phyloP scores from a whole-genome alignment of 2,888 invertebrate genomes.

The Polyploca ridens region DNA sequence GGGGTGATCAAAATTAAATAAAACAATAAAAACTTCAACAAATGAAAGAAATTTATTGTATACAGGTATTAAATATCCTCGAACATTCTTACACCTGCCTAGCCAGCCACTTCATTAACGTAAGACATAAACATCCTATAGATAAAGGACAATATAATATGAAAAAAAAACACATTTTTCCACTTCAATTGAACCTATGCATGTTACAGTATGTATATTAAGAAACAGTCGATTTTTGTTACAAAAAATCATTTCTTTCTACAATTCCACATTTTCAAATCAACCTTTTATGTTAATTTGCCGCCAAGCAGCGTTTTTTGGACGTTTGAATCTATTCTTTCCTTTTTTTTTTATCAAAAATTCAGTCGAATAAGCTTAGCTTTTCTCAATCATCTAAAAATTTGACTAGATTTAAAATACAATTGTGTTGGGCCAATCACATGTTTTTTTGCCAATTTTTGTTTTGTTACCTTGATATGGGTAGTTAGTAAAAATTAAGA shows the following conservation, averaged over 20 bases:
- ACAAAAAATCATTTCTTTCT: conserved; percentile 52
- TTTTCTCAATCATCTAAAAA: conserved; percentile 69
- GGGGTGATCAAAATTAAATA: conserved; percentile 46
- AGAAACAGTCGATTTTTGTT: conserved; percentile 42
- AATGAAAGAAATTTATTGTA: conserved; percentile 85
- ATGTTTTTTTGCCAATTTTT: conserved; percentile 62
- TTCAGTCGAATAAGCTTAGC: conserved; percentile 79
- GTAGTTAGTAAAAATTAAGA: conserved; percentile 47
- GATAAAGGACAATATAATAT: conserved; percentile 76
- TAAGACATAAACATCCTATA: conserved; percentile 81
- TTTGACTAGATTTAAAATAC: conserved; percentile 82
- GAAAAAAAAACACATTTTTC: conserved; percentile 59
- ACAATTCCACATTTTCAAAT: conserved; percentile 82
- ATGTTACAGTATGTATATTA: conserved; percentile 64
- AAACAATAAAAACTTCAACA: conserved; percentile 77
- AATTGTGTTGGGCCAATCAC: conserved; percentile 71
- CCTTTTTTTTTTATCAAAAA: conserved; percentile 62
- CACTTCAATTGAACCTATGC: conserved; percentile 67
- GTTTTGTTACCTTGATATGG: conserved; percentile 40
- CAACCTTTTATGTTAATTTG: conserved; percentile 51
- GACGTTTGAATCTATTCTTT: conserved; percentile 65
- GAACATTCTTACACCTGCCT: conserved; percentile 79
- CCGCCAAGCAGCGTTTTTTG: conserved; percentile 78
- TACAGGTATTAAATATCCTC: conserved; percentile 84
- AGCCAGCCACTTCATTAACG: conserved; percentile 80